Conservation (phyloP, 2,113 vertebrate species). For the Drymodes brunneopygia region DNA sequence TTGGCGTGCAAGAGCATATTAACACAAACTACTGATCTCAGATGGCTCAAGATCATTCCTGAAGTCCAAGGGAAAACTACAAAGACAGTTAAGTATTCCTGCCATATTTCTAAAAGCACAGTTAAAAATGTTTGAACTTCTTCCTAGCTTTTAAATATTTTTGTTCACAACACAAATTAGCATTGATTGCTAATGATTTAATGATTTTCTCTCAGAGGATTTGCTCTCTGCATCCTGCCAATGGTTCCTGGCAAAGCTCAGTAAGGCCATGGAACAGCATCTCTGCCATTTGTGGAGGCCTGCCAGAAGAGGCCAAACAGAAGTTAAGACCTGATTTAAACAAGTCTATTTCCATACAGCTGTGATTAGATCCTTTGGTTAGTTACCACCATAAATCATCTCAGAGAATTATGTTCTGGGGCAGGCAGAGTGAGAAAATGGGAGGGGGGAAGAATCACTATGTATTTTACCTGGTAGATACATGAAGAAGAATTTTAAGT, state of each 20-base stretch:
- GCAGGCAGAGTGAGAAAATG: not conserved
- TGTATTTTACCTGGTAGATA: not conserved
- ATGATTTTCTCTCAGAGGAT: not conserved
- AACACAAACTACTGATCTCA: not conserved
- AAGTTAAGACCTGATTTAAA: constrained; percentile 20
- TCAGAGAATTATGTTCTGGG: not conserved
- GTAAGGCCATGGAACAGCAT: not conserved
- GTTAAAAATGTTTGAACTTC: constrained; percentile 1
- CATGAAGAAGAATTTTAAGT: not conserved
- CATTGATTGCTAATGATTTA: not conserved
- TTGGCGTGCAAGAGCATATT: not conserved
- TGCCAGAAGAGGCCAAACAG: constrained; percentile 16
- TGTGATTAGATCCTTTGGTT: not conserved
- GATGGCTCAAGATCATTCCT: not conserved
- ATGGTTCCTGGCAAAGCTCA: not conserved
- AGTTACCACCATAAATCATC: not conserved
- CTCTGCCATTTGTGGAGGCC: not conserved
- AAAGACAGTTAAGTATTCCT: not conserved
- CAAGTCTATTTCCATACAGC: not conserved
- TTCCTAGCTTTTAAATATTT: constrained; percentile 16
- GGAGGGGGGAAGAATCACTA: not conserved
- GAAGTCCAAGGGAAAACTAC: not conserved
- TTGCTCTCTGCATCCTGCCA: not conserved
- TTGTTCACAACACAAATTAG: constrained; percentile 1
- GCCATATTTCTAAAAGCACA: not conserved